Evolutionary conservation across 2,888 invertebrate genomes (phyloP), one percentile per base, ranked within the genome.

Genomic region (Salpingus planirostris): DNA sequence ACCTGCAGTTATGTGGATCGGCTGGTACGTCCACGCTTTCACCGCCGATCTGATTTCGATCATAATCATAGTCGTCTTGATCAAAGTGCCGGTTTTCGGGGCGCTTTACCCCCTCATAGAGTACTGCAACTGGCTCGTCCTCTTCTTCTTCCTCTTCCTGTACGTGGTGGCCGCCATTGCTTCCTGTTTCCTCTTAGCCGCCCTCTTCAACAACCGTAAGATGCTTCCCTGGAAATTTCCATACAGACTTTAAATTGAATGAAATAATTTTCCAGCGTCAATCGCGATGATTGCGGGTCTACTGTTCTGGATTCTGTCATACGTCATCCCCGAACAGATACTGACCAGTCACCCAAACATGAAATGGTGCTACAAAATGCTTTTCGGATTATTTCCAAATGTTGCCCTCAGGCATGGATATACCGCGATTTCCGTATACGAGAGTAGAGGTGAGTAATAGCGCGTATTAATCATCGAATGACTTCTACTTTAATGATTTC

Each of bases 11-110:
- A 82, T 90, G 52, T 91, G 91, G 89, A 59, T 73, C 0, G 86
- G 88, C 2, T 90, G 90, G 87, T 89, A 87, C 60, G 67, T 78
- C 24, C 85, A 87, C 55, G 80, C 81, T 33, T 75, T 87, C 44
- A 45, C 80, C 2, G 78, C 79, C 53, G 67, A 84, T 32, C 46
- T 77, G 1, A 56, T 84, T 21, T 73, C 81, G 0, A 67, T 77
- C 1, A 44, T 69, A 8, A 46, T 76, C 1, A 71, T 81, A 13
- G 66, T 73, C 1, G 42, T 74, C 2, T 52, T 80, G 27, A 54
- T 80, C 45, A 80, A 78, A 68, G 72, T 74, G 42, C 62, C 62
- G n/a, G 45, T 64, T 31, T 58, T 51, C 38, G 50, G 49, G 2
- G 43, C 47, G 3, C 40, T 66, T 8, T 69, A 73, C 44, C 69